phyloP scores from a whole-genome alignment of 1,140 invertebrate genomes.

The Conopomorpha cramerella region DNA sequence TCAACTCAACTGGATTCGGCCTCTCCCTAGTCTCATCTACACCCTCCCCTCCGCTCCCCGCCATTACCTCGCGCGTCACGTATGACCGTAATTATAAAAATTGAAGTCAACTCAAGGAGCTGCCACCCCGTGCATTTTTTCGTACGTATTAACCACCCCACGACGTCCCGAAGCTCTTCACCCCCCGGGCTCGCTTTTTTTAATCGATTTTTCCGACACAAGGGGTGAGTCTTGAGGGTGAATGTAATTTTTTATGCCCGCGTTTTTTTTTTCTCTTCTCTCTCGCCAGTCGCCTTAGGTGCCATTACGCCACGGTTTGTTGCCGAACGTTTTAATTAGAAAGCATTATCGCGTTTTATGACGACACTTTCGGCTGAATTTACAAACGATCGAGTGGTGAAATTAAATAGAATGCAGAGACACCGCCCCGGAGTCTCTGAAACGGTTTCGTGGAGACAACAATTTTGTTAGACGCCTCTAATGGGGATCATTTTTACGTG shows the following conservation, averaged over 20 bases:
- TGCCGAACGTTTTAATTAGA: conserved; percentile 64
- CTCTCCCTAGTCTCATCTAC: too few species aligned
- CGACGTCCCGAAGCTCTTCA: conserved; percentile 21
- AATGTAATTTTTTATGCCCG: conserved; percentile 66
- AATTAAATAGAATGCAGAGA: conserved; percentile 60
- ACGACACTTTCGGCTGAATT: conserved; percentile 52
- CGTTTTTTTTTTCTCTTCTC: conserved; percentile 60
- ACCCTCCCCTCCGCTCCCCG: too few species aligned
- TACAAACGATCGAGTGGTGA: conserved; percentile 54
- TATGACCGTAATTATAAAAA: conserved; percentile 62
- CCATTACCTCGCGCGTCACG: too few species aligned
- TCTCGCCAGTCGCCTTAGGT: conserved; percentile 49
- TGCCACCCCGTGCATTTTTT: conserved; percentile 56
- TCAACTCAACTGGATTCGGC: too few species aligned
- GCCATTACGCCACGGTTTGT: conserved; percentile 62
- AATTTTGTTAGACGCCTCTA: too few species aligned
- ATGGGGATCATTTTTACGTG: too few species aligned
- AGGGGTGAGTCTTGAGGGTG: conserved; percentile 58
- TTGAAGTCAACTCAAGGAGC: conserved; percentile 53
- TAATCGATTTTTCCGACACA: conserved; percentile 60
- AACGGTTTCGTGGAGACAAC: too few species aligned
- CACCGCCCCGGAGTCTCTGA: conserved; percentile 51
- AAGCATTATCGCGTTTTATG: conserved; percentile 59
- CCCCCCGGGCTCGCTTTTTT: conserved; percentile 57
- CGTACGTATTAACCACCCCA: conserved; percentile 57